Evolutionary conservation across 2,888 invertebrate species (phyloP).

Genomic region (Watsonalla cultraria): DNA sequence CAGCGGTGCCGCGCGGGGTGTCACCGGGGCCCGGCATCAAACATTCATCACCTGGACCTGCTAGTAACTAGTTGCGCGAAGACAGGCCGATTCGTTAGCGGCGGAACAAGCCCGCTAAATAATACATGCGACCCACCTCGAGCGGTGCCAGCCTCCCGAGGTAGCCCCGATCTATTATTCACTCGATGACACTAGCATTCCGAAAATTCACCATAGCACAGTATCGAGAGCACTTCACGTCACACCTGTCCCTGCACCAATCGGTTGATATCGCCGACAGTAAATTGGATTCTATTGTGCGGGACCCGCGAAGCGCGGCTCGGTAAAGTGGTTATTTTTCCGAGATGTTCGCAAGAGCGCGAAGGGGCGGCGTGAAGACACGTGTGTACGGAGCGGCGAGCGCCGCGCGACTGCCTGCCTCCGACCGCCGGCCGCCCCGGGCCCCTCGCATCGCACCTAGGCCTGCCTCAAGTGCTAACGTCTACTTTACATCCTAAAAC

Average conservation of each 20-base stretch:
- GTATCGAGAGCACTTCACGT: conserved; percentile 31
- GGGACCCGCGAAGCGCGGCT: conserved; percentile 6
- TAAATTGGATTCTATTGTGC: conserved; percentile 9
- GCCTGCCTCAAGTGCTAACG: too few species aligned
- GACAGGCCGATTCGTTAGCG: conserved; percentile 15
- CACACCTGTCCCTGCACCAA: conserved; percentile 22
- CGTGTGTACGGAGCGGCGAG: conserved; percentile 36
- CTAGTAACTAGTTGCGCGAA: conserved; percentile 21
- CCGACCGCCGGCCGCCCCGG: conserved; percentile 10
- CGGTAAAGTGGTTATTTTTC: conserved; percentile 11
- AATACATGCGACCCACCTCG: conserved; percentile 46
- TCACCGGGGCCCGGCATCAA: conserved; percentile 17
- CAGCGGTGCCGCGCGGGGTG: too few species aligned
- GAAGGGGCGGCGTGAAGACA: conserved; percentile 6
- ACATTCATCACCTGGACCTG: conserved; percentile 21
- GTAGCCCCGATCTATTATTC: conserved; percentile 46
- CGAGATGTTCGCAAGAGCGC: conserved; percentile 4
- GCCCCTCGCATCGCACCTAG: conserved; percentile 10
- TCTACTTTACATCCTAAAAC: too few species aligned
- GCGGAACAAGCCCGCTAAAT: conserved; percentile 20
- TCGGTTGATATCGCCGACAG: conserved; percentile 7
- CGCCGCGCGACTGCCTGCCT: conserved; percentile 50
- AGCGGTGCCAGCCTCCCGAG: conserved; percentile 53
- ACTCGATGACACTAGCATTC: conserved; percentile 41
- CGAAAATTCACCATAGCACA: conserved; percentile 33